These are phyloP conservation scores for Acleris literana DNA, from an alignment of 2,888 invertebrate genomes.

Conservation along the genomic window DNA sequence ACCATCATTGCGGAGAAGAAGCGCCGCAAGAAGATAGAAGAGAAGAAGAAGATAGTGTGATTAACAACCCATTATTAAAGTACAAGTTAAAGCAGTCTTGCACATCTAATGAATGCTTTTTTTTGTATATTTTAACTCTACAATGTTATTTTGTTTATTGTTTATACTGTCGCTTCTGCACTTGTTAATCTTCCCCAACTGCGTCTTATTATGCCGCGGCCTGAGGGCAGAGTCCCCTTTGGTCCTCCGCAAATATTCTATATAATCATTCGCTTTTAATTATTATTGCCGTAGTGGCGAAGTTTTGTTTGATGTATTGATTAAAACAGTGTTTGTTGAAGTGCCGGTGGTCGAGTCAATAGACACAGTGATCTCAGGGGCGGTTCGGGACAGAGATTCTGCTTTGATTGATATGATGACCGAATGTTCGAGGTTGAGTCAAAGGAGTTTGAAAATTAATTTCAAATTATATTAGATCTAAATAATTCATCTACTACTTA, in stretches of 20 bases:
- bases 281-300: conserved; percentile 79
- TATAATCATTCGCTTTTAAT: conserved; percentile 82
- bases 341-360: conserved; percentile 71
- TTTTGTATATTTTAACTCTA: no score
- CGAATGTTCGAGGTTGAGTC: no score
- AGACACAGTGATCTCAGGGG: conserved; percentile 59
- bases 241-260: conserved; percentile 81
- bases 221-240: conserved; percentile 52
- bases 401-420: conserved; percentile 26
- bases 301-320: conserved; percentile 83
- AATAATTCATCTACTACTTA: no score
- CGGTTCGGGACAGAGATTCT: conserved; percentile 44
- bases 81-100: no score
- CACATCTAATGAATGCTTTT: no score
- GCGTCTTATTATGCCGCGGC: conserved; percentile 43
- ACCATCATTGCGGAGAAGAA: no score
- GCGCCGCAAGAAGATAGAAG: no score
- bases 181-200: conserved; percentile 41
- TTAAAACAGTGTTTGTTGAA: conserved; percentile 79
- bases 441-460: no score
- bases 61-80: no score
- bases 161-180: conserved; percentile 6
- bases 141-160: background rate
- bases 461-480: no score
- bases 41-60: no score